A percentile compares a stretch with the other conserved stretches of the same genome.
Evolutionary conservation across 53 echinoderm and acorn worm species (phyloP).

Genomic region (Arbacia lixula): DNA sequence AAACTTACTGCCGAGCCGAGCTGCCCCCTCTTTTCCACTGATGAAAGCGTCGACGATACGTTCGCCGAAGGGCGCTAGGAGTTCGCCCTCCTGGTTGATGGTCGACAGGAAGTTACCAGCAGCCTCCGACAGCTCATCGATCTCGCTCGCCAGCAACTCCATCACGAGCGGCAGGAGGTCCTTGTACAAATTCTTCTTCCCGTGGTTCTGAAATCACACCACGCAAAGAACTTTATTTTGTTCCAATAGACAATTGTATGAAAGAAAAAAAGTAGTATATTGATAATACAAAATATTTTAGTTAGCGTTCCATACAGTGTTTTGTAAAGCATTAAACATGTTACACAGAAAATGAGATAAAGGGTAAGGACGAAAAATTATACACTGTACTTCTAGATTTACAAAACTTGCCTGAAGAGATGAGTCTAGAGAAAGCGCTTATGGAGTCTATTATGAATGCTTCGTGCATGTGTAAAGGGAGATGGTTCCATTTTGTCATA

Average conservation of each 20-base stretch:
- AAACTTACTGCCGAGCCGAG: background rate
- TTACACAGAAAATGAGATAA: too few species aligned
- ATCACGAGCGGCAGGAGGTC: slow-evolving; percentile 81
- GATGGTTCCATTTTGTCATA: too few species aligned
- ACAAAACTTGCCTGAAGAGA: too few species aligned
- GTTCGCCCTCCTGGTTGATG: slow-evolving; percentile 73
- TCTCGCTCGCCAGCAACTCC: slow-evolving; percentile 66
- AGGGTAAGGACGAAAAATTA: too few species aligned
- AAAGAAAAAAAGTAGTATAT: background rate
- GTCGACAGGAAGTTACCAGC: slow-evolving; percentile 50
- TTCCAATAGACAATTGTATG: background rate
- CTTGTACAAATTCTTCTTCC: slow-evolving; percentile 14
- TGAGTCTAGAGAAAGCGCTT: too few species aligned
- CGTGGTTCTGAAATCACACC: slow-evolving; percentile 6
- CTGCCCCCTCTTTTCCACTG: slow-evolving; percentile 58
- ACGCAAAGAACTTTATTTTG: background rate
- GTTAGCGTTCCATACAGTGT: too few species aligned
- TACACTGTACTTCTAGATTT: too few species aligned
- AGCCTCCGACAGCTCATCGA: slow-evolving; percentile 28
- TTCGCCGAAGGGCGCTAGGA: slow-evolving; percentile 78
- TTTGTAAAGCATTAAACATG: too few species aligned
- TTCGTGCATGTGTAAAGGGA: too few species aligned
- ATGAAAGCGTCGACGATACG: slow-evolving; percentile 76
- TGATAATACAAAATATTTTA: background rate
- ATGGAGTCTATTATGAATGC: too few species aligned